Base-by-base conservation (phyloP, 2,888 invertebrate genomes). In the Drosophila mimica region DNA sequence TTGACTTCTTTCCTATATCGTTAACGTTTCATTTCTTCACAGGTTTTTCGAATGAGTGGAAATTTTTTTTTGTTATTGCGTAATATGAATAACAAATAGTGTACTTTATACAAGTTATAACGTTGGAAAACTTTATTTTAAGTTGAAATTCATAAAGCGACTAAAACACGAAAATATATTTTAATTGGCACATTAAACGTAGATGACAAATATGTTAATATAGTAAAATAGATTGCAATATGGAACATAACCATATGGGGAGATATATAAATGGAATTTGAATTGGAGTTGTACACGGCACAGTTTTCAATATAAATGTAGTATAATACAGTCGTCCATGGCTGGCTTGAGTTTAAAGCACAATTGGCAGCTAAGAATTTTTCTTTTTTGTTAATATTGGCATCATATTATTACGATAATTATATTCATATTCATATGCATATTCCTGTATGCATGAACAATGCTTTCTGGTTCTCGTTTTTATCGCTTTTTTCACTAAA, bases 181-280 rank as follows among this genome's bases (percentile, higher is more conserved):
- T 70, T 76, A 81, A 79, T 88, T 89, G 89, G 88, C 88, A 88
- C 89, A 90, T 89, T 81, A 83, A 90, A 89, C 80, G 73, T 88
- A 90, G 59, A 69, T 88, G 89, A 85, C 77, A 90, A 88, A 85
- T 83, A 82, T 90, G 70, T 89, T 82, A 76, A 70, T 61, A 71
- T 80, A 69, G 70, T 56, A 38, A 56, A 67, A 71, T 78, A 84
- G 73, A 51, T 62, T 77, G 65, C 68, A 70, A 49, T 67, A 59
- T 72, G 75, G 84, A 71, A 60, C 46, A 71, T 49, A 28, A 40
- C 59, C 71, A 70, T n/a, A 51, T 7, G 34, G 53, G 60, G 52
- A 49, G 66, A 54, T 68, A 63, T 52, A 74, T 66, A 79, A 79
- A 85, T 82, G 88, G 72, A 69, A 53, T 88, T 89, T 61, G 67